These are phyloP conservation scores for Leucophenga maculata DNA, from an alignment of 2,888 invertebrate genomes.

Conservation along the genomic window DNA sequence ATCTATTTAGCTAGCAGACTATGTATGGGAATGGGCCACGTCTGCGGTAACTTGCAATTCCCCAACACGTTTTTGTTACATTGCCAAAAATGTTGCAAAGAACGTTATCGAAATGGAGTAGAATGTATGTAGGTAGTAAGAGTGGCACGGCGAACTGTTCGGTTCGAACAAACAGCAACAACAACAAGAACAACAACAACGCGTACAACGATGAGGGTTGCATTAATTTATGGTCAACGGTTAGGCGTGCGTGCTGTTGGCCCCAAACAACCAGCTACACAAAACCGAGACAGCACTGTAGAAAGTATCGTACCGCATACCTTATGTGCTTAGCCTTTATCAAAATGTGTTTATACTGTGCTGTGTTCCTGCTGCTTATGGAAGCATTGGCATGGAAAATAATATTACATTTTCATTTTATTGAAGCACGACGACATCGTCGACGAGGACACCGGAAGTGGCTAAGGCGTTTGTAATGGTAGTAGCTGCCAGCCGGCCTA, in stretches of 20 bases:
- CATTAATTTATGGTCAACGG: slow-evolving; percentile 45
- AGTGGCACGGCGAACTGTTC: not conserved
- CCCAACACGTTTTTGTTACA: slow-evolving; percentile 21
- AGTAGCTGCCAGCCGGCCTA: not conserved
- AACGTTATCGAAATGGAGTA: not conserved
- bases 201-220: slow-evolving; percentile 38
- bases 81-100: slow-evolving; percentile 2
- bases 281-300: not conserved
- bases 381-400: slow-evolving; percentile 43
- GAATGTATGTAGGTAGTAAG: not conserved
- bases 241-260: slow-evolving; percentile 13
- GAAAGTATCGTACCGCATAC: not conserved
- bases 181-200: slow-evolving; percentile 16
- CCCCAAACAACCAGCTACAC: not conserved
- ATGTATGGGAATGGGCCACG: slow-evolving; percentile 4
- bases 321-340: slow-evolving; percentile 25
- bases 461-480: not conserved
- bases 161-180: too few relatives aligned
- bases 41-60: slow-evolving; percentile 17
- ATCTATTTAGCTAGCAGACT: not conserved
- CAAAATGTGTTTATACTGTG: slow-evolving; percentile 32
- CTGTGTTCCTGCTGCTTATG: slow-evolving; percentile 34
- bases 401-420: slow-evolving; percentile 43
- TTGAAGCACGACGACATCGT: slow-evolving; percentile 19
- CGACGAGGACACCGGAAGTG: not conserved